A percentile compares a stretch with the other conserved stretches of the same genome.
phyloP scores from a whole-genome alignment of 1,140 invertebrate genomes.

The Psix sp. region DNA sequence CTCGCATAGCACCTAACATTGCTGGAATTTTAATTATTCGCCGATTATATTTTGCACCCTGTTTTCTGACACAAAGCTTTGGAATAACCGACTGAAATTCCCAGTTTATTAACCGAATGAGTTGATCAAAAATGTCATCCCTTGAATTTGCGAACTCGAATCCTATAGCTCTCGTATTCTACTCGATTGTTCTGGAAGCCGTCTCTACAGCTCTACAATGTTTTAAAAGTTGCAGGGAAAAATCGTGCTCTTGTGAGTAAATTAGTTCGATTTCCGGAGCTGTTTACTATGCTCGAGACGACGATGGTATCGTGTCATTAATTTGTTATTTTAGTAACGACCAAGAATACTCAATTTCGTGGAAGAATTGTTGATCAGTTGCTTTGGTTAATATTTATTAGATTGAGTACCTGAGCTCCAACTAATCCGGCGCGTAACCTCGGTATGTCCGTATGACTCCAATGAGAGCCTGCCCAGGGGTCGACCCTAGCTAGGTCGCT shows the following conservation, averaged over 20 bases:
- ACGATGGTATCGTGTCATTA: no score
- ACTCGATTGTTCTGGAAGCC: no score
- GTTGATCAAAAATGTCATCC: no score
- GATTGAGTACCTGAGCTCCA: conserved; percentile 82
- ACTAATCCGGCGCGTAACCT: conserved; percentile 87
- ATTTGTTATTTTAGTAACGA: no score
- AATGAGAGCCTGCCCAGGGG: conserved; percentile 87
- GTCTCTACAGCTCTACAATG: no score
- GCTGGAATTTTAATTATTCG: conserved; percentile 49
- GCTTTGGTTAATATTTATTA: neutral
- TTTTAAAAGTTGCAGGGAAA: no score
- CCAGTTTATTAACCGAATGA: conserved; percentile 23
- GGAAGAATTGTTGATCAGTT: neutral
- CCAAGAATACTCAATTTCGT: no score
- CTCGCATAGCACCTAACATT: conserved; percentile 21
- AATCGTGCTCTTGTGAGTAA: no score
- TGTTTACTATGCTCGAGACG: no score
- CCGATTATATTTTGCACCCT: conserved; percentile 37
- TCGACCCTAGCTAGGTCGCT: conserved; percentile 84
- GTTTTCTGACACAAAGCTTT: conserved; percentile 1
- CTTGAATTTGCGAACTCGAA: no score
- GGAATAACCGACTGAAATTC: neutral
- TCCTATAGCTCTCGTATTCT: no score
- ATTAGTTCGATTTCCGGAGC: no score
- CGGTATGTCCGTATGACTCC: conserved; percentile 93